Evolutionary conservation across 2,113 vertebrate species (phyloP), one percentile per base, ranked within the genome.

Genomic region (Psephotus haematonotus): DNA sequence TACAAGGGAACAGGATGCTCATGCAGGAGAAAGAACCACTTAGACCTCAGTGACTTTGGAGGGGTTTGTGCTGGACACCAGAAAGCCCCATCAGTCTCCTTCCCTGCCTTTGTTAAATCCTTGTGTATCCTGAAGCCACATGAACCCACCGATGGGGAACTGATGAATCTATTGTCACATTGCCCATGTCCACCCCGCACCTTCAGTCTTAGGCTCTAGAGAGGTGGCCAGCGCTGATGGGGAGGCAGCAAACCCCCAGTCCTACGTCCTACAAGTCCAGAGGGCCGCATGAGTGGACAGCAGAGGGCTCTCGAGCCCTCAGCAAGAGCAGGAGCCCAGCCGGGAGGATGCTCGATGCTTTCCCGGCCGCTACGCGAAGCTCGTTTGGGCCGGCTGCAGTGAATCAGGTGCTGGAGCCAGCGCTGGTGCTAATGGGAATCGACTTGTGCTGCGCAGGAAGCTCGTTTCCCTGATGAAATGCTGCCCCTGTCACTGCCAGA

Each of bases 261-360:
- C 5, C 19, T 59, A 13, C 4, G 7, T 8, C n/a, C n/a, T 49
- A 2, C 25, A 17, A 39, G 15, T 7, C 25, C 4, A 1, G 13
- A 17, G 60, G 57, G 13, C 10, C 1, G 9, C 20, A 27, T 0
- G 25, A 10, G 17, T 5, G 85, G 82, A 91, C 91, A 86, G 91
- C 79, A 96, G 93, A 92, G 91, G 85, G 86, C 80, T 74, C 81
- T 44, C 3, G 3, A 92, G 41, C 63, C 71, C 68, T 93, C 71
- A 14, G 67, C 75, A 79, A 31, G 28, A 65, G 14, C 70, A 28
- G 33, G 5, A 2, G 1, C 4, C 20, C 37, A 6, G 35, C 50
- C 52, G 15, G 28, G 41, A 78, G 43, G 64, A 28, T 29, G 76
- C 90, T 62, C 27, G 0, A 15, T 6, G 44, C 6, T 23, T 0